Evolutionary conservation across 2,888 invertebrate species (phyloP), one percentile per base, ranked within the genome.

Genomic region (Amblyteles armatorius): DNA sequence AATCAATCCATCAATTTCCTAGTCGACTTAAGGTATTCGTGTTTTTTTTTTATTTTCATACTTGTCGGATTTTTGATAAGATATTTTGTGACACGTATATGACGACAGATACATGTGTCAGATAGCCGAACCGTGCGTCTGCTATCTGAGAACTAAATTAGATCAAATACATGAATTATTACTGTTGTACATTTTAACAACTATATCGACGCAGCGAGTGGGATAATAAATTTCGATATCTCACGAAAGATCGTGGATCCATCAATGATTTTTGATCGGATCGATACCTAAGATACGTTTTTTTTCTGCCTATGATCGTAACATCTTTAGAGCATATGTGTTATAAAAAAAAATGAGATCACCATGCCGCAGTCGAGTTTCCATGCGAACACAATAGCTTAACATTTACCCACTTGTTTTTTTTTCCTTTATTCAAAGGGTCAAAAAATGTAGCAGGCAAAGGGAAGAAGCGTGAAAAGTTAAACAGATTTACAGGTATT

Each of bases 401-500:
- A 36, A 50, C 50, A n/a, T 50, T 50, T n/a, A 2, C 9, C n/a
- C 0, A n/a, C 2, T 7, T 36, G 36, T 22, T 19, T 7, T 2
- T 22, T 22, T 19, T 22, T 19, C 1, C 11, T 55, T 22, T 55
- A 22, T 55, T 19, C 9, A 2, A 19, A 55, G 6, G 9, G 9
- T 33, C n/a, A 33, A 52, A 52, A 74, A 52, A 60, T 7, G 16
- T 16, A 60, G 57, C 67, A 50, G 33, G 44, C 29, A 7, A 3
- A 22, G 40, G 9, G 60, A 26, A n/a, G 1, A 13, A 50, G 13
- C 5, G 19, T 48, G 63, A 76, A 36, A 55, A 72, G 52, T 55
- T 67, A 77, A 63, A 79, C 57, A 72, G 65, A 71, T 52, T 69
- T 16, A 55, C 29, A 40, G 13, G 67, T 74, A 52, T 72, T 57